Evolutionary conservation across 30 jellyfish, hydroid and myxozoan species (phyloP), one percentile per base, ranked within the genome.

Genomic region (Sanderia malayensis): DNA sequence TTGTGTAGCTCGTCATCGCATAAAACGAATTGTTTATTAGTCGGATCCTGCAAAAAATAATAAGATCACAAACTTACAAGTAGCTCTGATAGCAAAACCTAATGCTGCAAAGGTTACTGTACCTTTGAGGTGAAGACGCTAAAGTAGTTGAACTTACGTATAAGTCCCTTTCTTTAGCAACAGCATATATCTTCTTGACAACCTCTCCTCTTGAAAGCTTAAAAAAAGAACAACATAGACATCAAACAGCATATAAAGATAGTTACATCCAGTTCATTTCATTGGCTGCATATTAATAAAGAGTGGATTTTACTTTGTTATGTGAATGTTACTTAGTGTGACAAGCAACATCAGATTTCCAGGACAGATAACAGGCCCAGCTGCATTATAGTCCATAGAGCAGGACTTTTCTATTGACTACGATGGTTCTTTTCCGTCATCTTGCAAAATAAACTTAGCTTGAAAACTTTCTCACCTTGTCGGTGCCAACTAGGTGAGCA

Each of bases 161-260:
- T 49, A 82, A 74, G 28, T 82, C 77, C 25, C 94, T 63, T 31
- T 82, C 94, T 34, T 52, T 82, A 47, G 71, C 47, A 21, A 70
- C 52, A 29, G 62, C 86, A 23, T 73, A 82, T 87, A 82, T 82
- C 58, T 72, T 70, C 69, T 82, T 82, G 33, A 82, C 94, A 31
- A 82, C 94, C 30, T 82, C 94, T 21, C 85, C 76, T 71, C 94
- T 70, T 19, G 85, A 65, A 17, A 82, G 27, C 94, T 82, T 24
- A 33, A 44, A 76, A 22, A 37, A 37, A 23, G n/a, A 41, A 31
- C 37, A n/a, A 68, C 2, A 26, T 31, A 33, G 13, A 37, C 13
- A 37, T 37, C 52, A 37, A 37, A 13, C 52, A 37, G 13, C 6
- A 37, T 37, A 37, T 4, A 37, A 4, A 4, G 52, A 37, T 37